Evolutionary conservation across 2,888 invertebrate species (phyloP), one percentile per base, ranked within the genome.

Genomic region (Spodoptera exigua): DNA sequence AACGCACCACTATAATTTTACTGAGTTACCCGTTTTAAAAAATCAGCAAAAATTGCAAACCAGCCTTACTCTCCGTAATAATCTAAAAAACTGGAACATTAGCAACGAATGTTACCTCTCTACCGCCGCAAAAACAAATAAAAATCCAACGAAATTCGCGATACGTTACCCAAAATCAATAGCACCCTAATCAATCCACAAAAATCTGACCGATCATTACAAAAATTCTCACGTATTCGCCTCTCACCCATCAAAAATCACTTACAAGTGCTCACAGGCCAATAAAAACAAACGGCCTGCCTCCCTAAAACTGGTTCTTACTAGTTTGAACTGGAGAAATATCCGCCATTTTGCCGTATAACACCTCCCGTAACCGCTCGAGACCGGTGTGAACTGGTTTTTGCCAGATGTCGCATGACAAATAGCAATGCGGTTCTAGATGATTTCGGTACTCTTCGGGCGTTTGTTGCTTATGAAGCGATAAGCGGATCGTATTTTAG

Each of bases 381-480:
- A 70, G 76, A 83, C 85, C 84, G 82, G 87, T 86, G 84, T 77
- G 82, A 87, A 87, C 87, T 74, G 81, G 81, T 86, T 81, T 72
- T 60, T 61, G 73, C 77, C 89, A 90, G 89, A 87, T 89, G 89
- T 82, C 81, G 84, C 86, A 84, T 87, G 89, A 90, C 86, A 88
- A 89, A 90, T 89, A 80, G 88, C 88, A 69, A 81, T 83, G 88
- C 80, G 88, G 90, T 90, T 76, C 80, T 61, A 75, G 81, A 90
- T 88, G 87, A 88, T 89, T 91, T 88, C 72, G 81, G 82, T 51
- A 60, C 57, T 68, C 54, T 61, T 66, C 47, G 53, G 40, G 57
- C 59, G 54, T 68, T 75, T 61, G 73, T 58, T 64, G 57, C 59
- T 55, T 70, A 67, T 73, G 57, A 52, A 66, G 65, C 48, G 56